phyloP scores from a whole-genome alignment of 2,797 vertebrate genomes.

The Capromys pilorides region DNA sequence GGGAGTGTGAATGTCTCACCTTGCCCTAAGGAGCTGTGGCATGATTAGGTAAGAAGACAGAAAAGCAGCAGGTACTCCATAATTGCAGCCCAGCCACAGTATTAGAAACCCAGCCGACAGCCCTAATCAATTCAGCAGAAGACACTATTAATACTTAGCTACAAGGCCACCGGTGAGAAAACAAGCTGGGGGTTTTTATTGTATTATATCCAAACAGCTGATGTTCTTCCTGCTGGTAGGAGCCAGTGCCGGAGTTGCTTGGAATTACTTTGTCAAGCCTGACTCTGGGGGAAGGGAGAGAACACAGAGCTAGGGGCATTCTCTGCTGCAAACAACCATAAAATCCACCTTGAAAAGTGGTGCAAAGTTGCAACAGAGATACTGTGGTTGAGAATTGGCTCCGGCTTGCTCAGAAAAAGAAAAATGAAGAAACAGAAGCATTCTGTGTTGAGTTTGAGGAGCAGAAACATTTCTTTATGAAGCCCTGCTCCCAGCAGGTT shows the following conservation, averaged over 20 bases:
- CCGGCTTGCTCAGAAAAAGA: conserved; percentile 56
- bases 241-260: conserved; percentile 57
- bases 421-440: background rate
- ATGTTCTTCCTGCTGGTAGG: conserved; percentile 70
- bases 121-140: conserved; percentile 73
- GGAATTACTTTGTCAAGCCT: conserved; percentile 70
- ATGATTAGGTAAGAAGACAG: conserved; percentile 54
- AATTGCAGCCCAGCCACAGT: conserved; percentile 17
- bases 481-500: background rate
- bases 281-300: conserved; percentile 38
- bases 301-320: conserved; percentile 30
- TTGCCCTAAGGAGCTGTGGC: conserved; percentile 20
- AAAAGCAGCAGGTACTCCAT: conserved; percentile 51
- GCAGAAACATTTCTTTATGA: conserved; percentile 57
- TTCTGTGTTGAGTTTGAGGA: conserved; percentile 8
- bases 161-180: conserved; percentile 67
- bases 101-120: conserved; percentile 61
- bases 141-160: conserved; percentile 62
- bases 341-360: conserved; percentile 68
- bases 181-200: conserved; percentile 68
- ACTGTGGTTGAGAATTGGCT: conserved; percentile 61
- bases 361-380: conserved; percentile 67
- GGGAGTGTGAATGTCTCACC: background rate
- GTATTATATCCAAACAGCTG: conserved; percentile 66
- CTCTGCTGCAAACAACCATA: conserved; percentile 26